Evolutionary conservation across 37 sponge, comb jelly and placozoan genomes (phyloP), one percentile per base, ranked within the genome.

Genomic region (Haliclona indistincta): DNA sequence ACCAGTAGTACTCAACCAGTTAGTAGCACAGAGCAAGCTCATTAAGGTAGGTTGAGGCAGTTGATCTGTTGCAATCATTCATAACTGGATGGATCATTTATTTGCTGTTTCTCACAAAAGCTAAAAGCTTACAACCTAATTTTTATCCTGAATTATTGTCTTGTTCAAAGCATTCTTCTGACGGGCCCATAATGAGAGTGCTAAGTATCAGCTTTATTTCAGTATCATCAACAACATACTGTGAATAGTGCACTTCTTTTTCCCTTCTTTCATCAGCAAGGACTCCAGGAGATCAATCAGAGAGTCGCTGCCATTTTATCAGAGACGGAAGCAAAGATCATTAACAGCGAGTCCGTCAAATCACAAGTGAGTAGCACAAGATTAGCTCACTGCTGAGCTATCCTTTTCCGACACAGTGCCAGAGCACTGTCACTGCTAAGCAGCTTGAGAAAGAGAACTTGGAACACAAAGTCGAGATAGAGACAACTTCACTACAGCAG

Each of bases 381-480:
- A 47, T 47, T n/a, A n/a, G n/a, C n/a, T n/a, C n/a, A n/a, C n/a
- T n/a, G n/a, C n/a, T n/a, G n/a, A n/a, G n/a, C n/a, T n/a, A n/a
- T n/a, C n/a, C n/a, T n/a, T n/a, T n/a, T n/a, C n/a, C n/a, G n/a
- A n/a, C n/a, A n/a, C n/a, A n/a, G n/a, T n/a, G n/a, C n/a, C n/a
- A n/a, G n/a, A n/a, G n/a, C n/a, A n/a, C n/a, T n/a, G n/a, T n/a
- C n/a, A n/a, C n/a, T n/a, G n/a, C n/a, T n/a, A 75, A 77, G 42
- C 76, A 87, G 60, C 53, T 87, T 19, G 88, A 87, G 42, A 30
- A 76, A 2, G 82, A 76, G 0, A 71, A 81, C 35, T 26, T 81
- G 33, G 65, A 81, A 67, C 75, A 76, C 33, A 70, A 71, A 30
- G 49, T 76, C 36, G 82, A 81, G 25, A 87, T 87, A 26, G 76